phyloP scores from a whole-genome alignment of 2,113 vertebrate species.

The Dasyornis broadbenti region DNA sequence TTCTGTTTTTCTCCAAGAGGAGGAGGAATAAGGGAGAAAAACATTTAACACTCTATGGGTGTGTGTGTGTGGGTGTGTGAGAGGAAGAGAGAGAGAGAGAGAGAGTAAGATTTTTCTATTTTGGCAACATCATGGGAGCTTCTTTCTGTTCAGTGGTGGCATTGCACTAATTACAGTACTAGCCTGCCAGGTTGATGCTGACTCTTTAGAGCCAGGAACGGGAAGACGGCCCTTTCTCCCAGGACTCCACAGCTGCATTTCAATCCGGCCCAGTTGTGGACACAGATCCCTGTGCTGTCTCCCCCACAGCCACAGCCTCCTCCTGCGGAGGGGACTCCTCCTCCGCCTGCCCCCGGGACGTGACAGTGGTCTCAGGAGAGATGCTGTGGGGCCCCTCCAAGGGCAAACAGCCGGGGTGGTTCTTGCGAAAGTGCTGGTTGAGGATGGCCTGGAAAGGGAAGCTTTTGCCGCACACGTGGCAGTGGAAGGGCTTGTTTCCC shows the following conservation, averaged over 20 bases:
- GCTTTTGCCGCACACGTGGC: constrained; percentile 96
- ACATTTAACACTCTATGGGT: background rate
- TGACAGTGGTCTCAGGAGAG: constrained; percentile 93
- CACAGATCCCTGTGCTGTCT: constrained; percentile 88
- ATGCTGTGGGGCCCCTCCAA: constrained; percentile 92
- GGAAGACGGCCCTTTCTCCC: constrained; percentile 61
- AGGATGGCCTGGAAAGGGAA: constrained; percentile 99
- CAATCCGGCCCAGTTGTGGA: constrained; percentile 95
- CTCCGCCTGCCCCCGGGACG: constrained; percentile 84
- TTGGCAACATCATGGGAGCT: constrained; percentile 72
- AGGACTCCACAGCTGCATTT: background rate
- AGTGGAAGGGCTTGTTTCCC: constrained; percentile 98
- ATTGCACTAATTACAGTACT: constrained; percentile 68
- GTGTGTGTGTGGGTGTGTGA: background rate
- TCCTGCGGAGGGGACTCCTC: constrained; percentile 89
- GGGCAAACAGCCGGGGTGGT: constrained; percentile 91
- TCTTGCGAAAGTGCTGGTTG: constrained; percentile 99
- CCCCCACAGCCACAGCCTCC: constrained; percentile 77
- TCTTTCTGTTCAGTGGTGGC: constrained; percentile 58
- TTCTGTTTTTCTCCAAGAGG: constrained; percentile 61
- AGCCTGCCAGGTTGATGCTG: constrained; percentile 55
- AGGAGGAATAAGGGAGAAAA: constrained; percentile 61
- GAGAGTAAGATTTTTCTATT: constrained; percentile 55
- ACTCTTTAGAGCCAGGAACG: constrained; percentile 23
- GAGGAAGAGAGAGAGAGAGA: background rate